These are phyloP conservation scores for Amblyteles armatorius DNA, from an alignment of 2,888 invertebrate genomes.

Conservation along the genomic window DNA sequence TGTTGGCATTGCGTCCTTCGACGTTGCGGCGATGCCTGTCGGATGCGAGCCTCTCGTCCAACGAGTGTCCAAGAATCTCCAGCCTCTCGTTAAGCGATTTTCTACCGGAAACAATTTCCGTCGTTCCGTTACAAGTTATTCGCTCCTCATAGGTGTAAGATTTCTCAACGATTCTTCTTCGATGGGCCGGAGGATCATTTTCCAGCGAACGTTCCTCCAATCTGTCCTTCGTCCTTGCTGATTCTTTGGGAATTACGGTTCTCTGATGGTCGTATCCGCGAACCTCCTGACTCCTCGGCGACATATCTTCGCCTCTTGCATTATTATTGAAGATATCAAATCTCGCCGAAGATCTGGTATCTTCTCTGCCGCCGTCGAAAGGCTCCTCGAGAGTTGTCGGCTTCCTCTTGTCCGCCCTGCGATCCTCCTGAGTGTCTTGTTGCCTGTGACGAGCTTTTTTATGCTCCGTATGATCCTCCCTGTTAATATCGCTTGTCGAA, in stretches of 20 bases:
- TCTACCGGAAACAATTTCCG: conserved; percentile 64
- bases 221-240: conserved; percentile 61
- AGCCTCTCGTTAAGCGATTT: conserved; percentile 71
- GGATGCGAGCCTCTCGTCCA: conserved; percentile 61
- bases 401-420: conserved; percentile 56
- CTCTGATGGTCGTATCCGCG: conserved; percentile 70
- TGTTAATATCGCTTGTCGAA: conserved; percentile 27
- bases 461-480: conserved; percentile 56
- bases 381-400: conserved; percentile 72
- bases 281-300: conserved; percentile 65
- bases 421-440: conserved; percentile 52
- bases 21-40: conserved; percentile 69
- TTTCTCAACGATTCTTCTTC: conserved; percentile 69
- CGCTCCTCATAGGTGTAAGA: conserved; percentile 69
- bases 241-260: conserved; percentile 55
- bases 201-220: conserved; percentile 69
- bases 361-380: conserved; percentile 66
- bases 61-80: conserved; percentile 67
- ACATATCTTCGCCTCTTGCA: conserved; percentile 69
- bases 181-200: conserved; percentile 50
- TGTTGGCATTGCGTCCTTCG: conserved; percentile 53
- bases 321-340: conserved; percentile 53
- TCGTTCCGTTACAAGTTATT: conserved; percentile 63
- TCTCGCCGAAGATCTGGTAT: conserved; percentile 66
- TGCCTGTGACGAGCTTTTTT: conserved; percentile 41